Base-by-base conservation (phyloP, 2,888 invertebrate species). In the Drosophila rubida region DNA sequence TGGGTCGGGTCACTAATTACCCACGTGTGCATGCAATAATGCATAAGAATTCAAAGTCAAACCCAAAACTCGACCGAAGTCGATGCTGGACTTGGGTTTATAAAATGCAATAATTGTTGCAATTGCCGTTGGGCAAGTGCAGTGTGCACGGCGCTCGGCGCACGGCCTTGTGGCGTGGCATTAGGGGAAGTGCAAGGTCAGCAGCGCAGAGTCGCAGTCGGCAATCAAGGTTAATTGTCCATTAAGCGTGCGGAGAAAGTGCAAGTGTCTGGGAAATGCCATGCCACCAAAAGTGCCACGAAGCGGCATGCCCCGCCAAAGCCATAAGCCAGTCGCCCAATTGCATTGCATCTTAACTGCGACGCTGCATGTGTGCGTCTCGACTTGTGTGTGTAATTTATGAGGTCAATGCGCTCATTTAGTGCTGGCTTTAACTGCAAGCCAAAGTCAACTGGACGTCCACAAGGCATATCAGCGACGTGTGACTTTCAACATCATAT, bases 151-250 rank as follows among this genome's bases (percentile, higher is more conserved):
- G 5, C 68, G 66, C 46, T 42, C 54, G 66, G 5, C 68, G 66
- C 46, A 45, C 54, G 66, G 48, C 65, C 65, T 68, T 69, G 54
- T 23, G 22, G 14, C 13, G 11, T 39, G 64, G 32, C 42, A 63
- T 76, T 69, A 61, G 63, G 66, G 62, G n/a, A n/a, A n/a, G 41
- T 41, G 63, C 79, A 79, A 79, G 79, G 79, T 75, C 79, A 83
- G 69, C 48, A 61, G 53, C 66, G 49, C 5, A 32, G 32, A 32
- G 4, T n/a, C 73, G 65, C 69, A 54, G 45, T 45, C 62, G 37
- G 70, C 60, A 77, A 86, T 84, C 84, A 87, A 87, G 86, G 86
- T 87, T 87, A 87, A 87, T 88, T 86, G 88, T 80, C 86, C 81
- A 82, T 86, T 87, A 88, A 86, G 76, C 73, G 76, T 60, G 75